Percentiles rank a stretch among this genome's conserved stretches.
Conservation (phyloP, 2,113 vertebrate species). For the Sander lucioperca region DNA sequence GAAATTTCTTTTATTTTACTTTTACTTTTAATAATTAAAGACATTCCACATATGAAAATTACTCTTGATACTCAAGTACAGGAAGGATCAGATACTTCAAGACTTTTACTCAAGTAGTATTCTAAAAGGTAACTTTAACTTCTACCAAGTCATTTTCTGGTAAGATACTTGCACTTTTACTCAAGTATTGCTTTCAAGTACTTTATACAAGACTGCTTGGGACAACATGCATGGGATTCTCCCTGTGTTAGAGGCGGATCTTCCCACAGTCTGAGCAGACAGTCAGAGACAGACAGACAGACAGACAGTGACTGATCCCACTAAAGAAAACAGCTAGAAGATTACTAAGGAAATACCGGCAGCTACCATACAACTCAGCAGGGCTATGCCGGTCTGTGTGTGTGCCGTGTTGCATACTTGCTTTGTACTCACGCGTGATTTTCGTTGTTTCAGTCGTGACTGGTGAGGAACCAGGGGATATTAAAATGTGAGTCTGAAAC, state of each 20-base stretch:
- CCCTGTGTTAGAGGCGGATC: conserved; percentile 6
- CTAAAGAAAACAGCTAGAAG: conserved; percentile 28
- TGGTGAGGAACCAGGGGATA: background rate
- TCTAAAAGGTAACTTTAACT: no score
- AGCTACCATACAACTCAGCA: conserved; percentile 15
- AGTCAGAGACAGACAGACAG: background rate
- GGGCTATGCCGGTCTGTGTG: background rate
- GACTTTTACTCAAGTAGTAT: no score
- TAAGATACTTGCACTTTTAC: no score
- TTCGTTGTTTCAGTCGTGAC: background rate
- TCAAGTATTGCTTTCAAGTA: no score
- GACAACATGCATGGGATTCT: background rate
- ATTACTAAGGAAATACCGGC: conserved; percentile 48
- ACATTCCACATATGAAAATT: no score
- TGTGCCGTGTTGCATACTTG: background rate
- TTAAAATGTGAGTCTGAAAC: no score
- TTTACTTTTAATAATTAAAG: no score
- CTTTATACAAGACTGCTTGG: background rate
- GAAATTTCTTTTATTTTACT: no score
- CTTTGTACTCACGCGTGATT: background rate
- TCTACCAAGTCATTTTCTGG: no score
- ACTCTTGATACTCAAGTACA: no score
- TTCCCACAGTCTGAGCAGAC: conserved; percentile 41
- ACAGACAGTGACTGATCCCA: conserved; percentile 2
- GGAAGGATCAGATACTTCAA: no score